phyloP scores from a whole-genome alignment of 2,888 invertebrate species.

The Sarcophaga rosellei region DNA sequence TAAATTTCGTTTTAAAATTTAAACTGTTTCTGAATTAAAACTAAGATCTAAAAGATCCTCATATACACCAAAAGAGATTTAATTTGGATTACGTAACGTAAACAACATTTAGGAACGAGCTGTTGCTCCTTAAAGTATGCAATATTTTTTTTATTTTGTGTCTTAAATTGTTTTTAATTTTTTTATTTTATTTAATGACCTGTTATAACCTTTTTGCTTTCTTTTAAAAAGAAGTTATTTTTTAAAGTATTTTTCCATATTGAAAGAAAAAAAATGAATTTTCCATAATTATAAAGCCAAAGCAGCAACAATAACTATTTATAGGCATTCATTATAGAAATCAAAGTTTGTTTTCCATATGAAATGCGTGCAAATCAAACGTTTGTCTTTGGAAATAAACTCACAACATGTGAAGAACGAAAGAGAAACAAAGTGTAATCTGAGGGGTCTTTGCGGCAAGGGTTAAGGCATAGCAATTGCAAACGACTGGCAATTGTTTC shows the following conservation, averaged over 20 bases:
- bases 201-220: not conserved
- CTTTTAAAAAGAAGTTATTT: not conserved
- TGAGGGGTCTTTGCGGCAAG: not conserved
- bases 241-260: not conserved
- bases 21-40: too few species aligned
- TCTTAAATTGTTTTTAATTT: not conserved
- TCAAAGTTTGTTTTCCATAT: conserved; percentile 43
- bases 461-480: not conserved
- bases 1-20: too few species aligned
- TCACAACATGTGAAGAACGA: not conserved
- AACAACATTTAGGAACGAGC: too few species aligned
- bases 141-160: not conserved
- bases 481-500: not conserved
- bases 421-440: not conserved
- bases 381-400: conserved; percentile 60
- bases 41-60: too few species aligned
- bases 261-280: not conserved
- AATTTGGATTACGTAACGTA: too few species aligned
- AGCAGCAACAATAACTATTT: not conserved
- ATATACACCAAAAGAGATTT: too few species aligned
- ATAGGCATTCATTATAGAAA: conserved; percentile 16
- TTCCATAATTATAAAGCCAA: not conserved
- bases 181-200: not conserved
- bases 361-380: conserved; percentile 64
- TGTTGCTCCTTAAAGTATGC: not conserved